Base-by-base conservation (phyloP, 2,797 vertebrate genomes). In the Pteronotus mesoamericanus region DNA sequence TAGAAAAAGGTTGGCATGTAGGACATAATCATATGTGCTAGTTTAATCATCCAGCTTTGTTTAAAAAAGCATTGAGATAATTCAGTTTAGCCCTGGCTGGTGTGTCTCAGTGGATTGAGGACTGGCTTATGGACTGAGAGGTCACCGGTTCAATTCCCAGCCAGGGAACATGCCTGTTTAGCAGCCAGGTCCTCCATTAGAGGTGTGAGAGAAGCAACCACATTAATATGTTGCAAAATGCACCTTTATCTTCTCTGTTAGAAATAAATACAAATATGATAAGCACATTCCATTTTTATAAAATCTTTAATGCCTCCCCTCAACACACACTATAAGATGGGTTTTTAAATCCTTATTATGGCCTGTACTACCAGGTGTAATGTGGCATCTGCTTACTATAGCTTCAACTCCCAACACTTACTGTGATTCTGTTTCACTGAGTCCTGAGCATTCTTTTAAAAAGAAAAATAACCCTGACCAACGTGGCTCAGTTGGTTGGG, bases 31-130 rank as follows among this genome's bases (percentile, higher is more conserved):
- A 55, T 48, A 44, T 39, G n/a, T 72, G 4, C 19, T 71, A 42
- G 6, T 68, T 87, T 61, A 66, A 61, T 94, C 32, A 94, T 21
- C 7, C 22, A 84, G 15, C 9, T 72, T 84, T 88, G 22, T 57
- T 88, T 66, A 18, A 66, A 53, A 75, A 66, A 57, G 7, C 8
- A 72, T 51, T 57, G 51, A 82, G 5, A 22, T 34, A 39, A 26
- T 46, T 71, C 16, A 72, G 37, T 34, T 64, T 8, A n/a, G n/a
- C n/a, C n/a, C n/a, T n/a, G n/a, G n/a, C n/a, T n/a, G n/a, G n/a
- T n/a, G n/a, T n/a, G n/a, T n/a, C n/a, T n/a, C n/a, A n/a, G n/a
- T n/a, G n/a, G n/a, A n/a, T n/a, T n/a, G n/a, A n/a, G n/a, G n/a
- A n/a, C n/a, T n/a, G n/a, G n/a, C n/a, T n/a, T n/a, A n/a, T n/a